These are phyloP conservation scores for Scophthalmus maximus DNA, from an alignment of 2,113 vertebrate species.

Conservation along the genomic window DNA sequence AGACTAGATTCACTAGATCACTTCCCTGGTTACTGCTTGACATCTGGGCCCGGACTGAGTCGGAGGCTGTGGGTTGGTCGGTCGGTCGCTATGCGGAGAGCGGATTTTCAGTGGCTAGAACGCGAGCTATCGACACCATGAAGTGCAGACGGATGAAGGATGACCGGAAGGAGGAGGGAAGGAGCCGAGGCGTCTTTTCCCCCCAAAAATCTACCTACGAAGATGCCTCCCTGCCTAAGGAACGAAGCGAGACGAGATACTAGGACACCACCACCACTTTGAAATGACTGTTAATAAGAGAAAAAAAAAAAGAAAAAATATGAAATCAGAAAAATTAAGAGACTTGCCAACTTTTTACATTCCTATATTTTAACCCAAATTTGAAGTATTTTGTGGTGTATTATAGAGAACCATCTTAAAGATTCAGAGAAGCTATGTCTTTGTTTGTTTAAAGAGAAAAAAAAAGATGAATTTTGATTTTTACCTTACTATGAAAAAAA, in stretches of 20 bases:
- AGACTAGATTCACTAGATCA: constrained; percentile 87
- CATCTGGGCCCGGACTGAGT: constrained; percentile 80
- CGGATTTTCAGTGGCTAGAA: constrained; percentile 69
- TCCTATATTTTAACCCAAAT: constrained; percentile 89
- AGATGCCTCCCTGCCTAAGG: constrained; percentile 73
- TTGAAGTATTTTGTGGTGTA: constrained; percentile 93
- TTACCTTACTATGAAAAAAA: constrained; percentile 82
- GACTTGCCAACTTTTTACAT: constrained; percentile 87
- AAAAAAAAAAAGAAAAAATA: constrained; percentile 59
- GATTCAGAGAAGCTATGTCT: constrained; percentile 83
- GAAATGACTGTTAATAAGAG: constrained; percentile 82
- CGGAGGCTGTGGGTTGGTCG: constrained; percentile 65
- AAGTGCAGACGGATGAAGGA: constrained; percentile 43
- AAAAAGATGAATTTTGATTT: constrained; percentile 80
- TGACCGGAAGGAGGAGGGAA: constrained; percentile 38
- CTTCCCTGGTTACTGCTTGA: constrained; percentile 82
- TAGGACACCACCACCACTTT: constrained; percentile 79
- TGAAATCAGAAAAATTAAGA: constrained; percentile 74
- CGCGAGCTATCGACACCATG: constrained; percentile 53
- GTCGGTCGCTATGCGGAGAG: constrained; percentile 55
- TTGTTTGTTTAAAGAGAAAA: constrained; percentile 83
- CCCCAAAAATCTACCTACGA: constrained; percentile 58
- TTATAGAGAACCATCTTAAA: constrained; percentile 88
- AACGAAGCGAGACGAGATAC: constrained; percentile 63
- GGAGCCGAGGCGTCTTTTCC: constrained; percentile 68